Conservation (phyloP, 2,113 vertebrate genomes). For the Echinops telfairi region DNA sequence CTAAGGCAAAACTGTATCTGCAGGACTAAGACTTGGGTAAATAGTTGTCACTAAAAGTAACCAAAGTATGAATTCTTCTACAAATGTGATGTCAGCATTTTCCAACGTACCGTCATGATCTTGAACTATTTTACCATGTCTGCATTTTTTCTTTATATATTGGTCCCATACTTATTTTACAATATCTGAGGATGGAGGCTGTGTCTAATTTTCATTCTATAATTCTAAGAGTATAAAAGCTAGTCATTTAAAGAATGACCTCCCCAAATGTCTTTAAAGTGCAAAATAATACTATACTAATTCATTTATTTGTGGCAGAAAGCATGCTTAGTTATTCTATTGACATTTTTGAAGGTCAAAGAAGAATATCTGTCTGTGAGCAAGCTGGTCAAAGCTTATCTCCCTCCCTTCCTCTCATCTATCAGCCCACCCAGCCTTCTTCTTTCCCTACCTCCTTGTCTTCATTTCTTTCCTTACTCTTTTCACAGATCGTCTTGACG, state of each 20-base stretch:
- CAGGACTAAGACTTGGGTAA: no score
- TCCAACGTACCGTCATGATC: background rate
- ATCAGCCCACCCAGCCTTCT: background rate
- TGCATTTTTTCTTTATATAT: no score
- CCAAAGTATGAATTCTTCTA: background rate
- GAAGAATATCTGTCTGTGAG: constrained; percentile 5
- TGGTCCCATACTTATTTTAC: background rate
- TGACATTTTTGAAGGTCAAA: background rate
- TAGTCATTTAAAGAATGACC: background rate
- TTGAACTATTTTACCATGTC: background rate
- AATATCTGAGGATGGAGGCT: background rate
- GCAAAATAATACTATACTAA: background rate
- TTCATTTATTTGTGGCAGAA: constrained; percentile 1
- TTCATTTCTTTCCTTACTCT: background rate
- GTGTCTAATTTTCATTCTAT: background rate
- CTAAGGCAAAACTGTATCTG: no score
- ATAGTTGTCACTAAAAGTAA: no score
- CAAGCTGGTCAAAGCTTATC: background rate
- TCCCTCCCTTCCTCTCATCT: background rate
- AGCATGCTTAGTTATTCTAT: background rate
- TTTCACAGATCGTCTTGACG: background rate
- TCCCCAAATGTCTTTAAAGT: background rate
- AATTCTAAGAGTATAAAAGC: constrained; percentile 24
- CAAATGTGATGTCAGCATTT: background rate
- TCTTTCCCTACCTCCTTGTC: background rate